These are phyloP conservation scores for Paedocypris micromegethes DNA, from an alignment of 2,797 vertebrate species.

Conservation along the genomic window DNA sequence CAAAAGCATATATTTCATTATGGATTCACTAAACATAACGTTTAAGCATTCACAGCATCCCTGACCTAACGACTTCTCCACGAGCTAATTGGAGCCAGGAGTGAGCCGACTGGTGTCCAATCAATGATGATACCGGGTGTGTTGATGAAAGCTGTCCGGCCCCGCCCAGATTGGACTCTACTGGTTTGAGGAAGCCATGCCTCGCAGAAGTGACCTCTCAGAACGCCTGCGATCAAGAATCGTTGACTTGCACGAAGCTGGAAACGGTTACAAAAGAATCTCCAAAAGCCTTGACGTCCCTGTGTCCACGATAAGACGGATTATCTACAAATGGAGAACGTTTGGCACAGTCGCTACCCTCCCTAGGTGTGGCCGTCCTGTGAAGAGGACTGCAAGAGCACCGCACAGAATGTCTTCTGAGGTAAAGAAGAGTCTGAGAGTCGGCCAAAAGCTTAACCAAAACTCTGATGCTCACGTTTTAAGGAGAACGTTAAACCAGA, in stretches of 20 bases:
- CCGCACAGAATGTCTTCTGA: too few relatives aligned
- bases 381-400: too few relatives aligned
- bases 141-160: neutral
- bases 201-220: neutral
- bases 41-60: too few relatives aligned
- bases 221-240: neutral
- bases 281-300: neutral
- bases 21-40: too few relatives aligned
- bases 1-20: too few relatives aligned
- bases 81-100: constrained; percentile 22
- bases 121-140: constrained; percentile 5
- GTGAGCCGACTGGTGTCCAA: constrained; percentile 10
- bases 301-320: neutral
- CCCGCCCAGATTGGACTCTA: too few relatives aligned
- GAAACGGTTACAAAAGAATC: neutral
- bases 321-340: constrained; percentile 1
- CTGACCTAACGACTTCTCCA: constrained; percentile 15
- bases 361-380: neutral
- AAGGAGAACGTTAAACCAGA: too few relatives aligned
- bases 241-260: neutral
- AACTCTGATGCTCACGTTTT: too few relatives aligned
- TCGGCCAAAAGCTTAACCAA: too few relatives aligned
- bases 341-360: too few relatives aligned
- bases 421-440: too few relatives aligned
- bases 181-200: too few relatives aligned